These are phyloP conservation scores for Apocrypta bakeri DNA, from an alignment of 1,140 invertebrate species.

Conservation along the genomic window DNA sequence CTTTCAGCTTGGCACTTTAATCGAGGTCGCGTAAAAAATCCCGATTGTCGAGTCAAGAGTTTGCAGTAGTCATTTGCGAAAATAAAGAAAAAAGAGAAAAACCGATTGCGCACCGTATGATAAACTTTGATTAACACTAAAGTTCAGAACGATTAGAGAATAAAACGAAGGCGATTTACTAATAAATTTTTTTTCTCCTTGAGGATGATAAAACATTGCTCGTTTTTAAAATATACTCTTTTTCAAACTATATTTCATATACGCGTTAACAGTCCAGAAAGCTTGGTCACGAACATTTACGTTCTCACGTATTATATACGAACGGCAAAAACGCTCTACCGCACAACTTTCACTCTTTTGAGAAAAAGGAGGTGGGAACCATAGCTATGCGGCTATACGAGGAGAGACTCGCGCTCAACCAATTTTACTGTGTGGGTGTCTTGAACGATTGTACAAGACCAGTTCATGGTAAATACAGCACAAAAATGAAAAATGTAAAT, in stretches of 20 bases:
- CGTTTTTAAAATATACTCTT: not conserved
- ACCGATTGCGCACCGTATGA: too few species aligned
- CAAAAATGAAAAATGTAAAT: not conserved
- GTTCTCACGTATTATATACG: not conserved
- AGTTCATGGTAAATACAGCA: not conserved
- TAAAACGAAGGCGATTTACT: too few species aligned
- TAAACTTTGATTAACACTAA: too few species aligned
- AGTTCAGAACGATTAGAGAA: not conserved
- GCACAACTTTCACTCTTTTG: not conserved
- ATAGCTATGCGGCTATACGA: too few species aligned
- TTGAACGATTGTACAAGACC: not conserved
- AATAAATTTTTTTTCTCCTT: too few species aligned
- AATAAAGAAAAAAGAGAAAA: too few species aligned
- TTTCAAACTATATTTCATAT: not conserved
- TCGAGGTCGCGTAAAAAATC: not conserved
- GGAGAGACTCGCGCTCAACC: not conserved
- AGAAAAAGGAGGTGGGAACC: not conserved
- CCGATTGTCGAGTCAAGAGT: not conserved
- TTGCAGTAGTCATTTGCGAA: not conserved
- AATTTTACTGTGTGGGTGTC: not conserved
- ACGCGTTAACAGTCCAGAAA: not conserved
- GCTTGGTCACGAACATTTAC: too few species aligned
- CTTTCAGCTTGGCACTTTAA: not conserved
- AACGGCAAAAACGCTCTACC: not conserved
- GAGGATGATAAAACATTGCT: too few species aligned